Percentiles rank a stretch among this genome's conserved stretches.
Evolutionary conservation across 1,140 invertebrate species (phyloP).

Genomic region (Chymomyza costata): DNA sequence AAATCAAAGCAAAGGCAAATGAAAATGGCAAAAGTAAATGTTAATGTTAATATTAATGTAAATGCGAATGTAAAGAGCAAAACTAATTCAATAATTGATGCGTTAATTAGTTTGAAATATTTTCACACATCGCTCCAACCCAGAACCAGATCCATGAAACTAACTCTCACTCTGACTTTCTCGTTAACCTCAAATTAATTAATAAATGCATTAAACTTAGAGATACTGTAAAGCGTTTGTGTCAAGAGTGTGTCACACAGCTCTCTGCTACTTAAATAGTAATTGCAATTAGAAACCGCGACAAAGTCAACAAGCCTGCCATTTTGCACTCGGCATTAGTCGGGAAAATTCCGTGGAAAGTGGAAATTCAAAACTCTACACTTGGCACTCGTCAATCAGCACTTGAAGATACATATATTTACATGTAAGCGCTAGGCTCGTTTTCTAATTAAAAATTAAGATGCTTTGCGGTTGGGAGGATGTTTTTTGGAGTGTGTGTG

Average conservation of each 20-base stretch:
- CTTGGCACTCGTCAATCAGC: neutral
- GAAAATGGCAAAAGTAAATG: too few species aligned
- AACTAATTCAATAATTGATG: constrained; percentile 48
- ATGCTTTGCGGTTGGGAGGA: neutral
- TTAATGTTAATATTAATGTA: constrained; percentile 17
- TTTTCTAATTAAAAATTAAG: constrained; percentile 46
- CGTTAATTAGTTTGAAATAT: constrained; percentile 21
- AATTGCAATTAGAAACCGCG: constrained; percentile 52
- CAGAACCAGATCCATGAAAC: too few species aligned
- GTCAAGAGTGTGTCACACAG: too few species aligned
- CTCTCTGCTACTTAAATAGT: too few species aligned
- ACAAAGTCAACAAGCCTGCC: constrained; percentile 54
- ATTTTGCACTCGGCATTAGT: constrained; percentile 1
- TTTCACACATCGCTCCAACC: neutral
- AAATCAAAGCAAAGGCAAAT: constrained; percentile 9
- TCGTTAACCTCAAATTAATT: constrained; percentile 57
- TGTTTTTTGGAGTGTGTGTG: too few species aligned
- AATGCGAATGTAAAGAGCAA: constrained; percentile 1
- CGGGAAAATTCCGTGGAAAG: too few species aligned
- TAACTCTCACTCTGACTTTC: neutral
- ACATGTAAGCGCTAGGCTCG: neutral
- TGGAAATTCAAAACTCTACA: too few species aligned
- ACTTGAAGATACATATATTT: too few species aligned
- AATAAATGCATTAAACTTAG: constrained; percentile 44
- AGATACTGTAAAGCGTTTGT: too few species aligned